Conservation (phyloP, 2,797 vertebrate species). For the Taeniopygia guttata region DNA sequence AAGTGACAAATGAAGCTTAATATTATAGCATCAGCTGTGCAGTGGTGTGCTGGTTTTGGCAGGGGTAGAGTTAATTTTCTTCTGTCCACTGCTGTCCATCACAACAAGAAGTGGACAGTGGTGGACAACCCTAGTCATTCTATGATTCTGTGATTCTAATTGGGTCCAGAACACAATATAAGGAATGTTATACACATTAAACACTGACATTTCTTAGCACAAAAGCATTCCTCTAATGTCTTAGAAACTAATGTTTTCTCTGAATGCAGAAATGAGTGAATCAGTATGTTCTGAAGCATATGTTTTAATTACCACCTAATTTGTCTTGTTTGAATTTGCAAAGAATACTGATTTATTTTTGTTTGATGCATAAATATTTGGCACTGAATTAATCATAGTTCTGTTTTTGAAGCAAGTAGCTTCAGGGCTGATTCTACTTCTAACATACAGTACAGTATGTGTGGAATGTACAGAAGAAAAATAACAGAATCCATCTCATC, state of each 20-base stretch:
- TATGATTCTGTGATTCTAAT: background rate
- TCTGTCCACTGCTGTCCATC: background rate
- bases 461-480: background rate
- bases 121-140: background rate
- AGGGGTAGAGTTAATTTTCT: background rate
- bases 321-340: slow-evolving; percentile 21
- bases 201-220: background rate
- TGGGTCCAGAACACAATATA: background rate
- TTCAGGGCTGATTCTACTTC: slow-evolving; percentile 3
- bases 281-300: background rate
- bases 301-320: slow-evolving; percentile 11
- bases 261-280: background rate
- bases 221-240: background rate
- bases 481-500: background rate
- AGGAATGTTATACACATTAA: background rate
- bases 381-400: slow-evolving; percentile 27
- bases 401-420: slow-evolving; percentile 31
- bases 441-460: background rate
- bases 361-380: background rate
- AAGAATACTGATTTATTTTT: slow-evolving; percentile 1
- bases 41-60: background rate
- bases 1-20: background rate
- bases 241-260: background rate
- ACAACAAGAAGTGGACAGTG: background rate
- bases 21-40: background rate